phyloP scores from a whole-genome alignment of 2,888 invertebrate species.

The Lepidonotus clava region DNA sequence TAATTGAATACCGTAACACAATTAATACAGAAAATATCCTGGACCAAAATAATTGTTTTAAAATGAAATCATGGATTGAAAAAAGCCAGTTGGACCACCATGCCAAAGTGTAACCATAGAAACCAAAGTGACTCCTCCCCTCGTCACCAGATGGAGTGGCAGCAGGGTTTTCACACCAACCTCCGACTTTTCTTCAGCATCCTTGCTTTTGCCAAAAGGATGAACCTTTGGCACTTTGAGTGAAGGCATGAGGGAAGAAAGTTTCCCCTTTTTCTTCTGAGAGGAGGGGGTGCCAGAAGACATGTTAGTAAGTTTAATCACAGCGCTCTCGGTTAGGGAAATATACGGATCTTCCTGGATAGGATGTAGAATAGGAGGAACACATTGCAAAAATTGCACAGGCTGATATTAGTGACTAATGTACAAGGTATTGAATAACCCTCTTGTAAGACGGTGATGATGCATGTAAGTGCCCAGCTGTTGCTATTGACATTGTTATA shows the following conservation, averaged over 20 bases:
- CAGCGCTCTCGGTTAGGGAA: slow-evolving; percentile 10
- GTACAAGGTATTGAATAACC: no score
- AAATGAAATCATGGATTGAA: background rate
- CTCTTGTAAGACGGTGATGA: no score
- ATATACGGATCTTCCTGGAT: slow-evolving; percentile 2
- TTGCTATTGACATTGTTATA: background rate
- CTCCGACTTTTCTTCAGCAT: background rate
- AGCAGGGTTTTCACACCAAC: background rate
- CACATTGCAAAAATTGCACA: background rate
- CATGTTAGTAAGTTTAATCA: background rate
- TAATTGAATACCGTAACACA: no score
- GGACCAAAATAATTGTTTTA: background rate
- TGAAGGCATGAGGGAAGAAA: slow-evolving; percentile 30
- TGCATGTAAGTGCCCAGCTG: background rate
- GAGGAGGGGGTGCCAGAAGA: background rate
- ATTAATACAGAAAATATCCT: background rate
- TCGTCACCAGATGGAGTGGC: background rate
- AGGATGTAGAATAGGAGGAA: background rate
- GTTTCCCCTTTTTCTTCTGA: slow-evolving; percentile 48
- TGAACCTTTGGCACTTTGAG: slow-evolving; percentile 41
- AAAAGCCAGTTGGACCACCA: background rate
- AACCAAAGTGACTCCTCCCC: background rate
- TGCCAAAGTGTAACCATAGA: background rate
- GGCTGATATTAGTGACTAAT: no score
- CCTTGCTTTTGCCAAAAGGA: slow-evolving; percentile 38